Evolutionary conservation across 1,140 invertebrate species (phyloP).

Genomic region (Drosophila arawakana): DNA sequence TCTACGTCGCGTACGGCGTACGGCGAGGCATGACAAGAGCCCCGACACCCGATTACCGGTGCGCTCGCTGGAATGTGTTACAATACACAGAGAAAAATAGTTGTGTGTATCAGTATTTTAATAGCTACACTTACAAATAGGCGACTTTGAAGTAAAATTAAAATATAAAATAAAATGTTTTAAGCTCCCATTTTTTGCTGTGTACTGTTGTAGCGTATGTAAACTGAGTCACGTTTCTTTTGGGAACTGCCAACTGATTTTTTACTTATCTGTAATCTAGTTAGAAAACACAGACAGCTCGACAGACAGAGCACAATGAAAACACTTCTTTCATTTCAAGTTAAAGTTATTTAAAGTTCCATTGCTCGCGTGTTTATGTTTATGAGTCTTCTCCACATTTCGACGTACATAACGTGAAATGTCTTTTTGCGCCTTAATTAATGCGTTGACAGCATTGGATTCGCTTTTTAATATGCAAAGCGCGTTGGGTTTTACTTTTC

Average conservation of each 20-base stretch:
- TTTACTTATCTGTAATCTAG: slow-evolving; percentile 62
- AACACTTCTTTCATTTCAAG: slow-evolving; percentile 41
- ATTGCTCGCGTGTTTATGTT: slow-evolving; percentile 50
- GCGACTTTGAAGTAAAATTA: no score
- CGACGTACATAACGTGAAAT: slow-evolving; percentile 23
- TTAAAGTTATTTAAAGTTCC: slow-evolving; percentile 67
- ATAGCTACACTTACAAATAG: no score
- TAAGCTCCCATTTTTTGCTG: no score
- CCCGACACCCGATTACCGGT: background rate
- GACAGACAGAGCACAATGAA: slow-evolving; percentile 16
- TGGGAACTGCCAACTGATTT: slow-evolving; percentile 52
- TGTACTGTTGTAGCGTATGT: slow-evolving; percentile 8
- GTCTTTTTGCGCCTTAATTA: slow-evolving; percentile 68
- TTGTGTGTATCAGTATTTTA: no score
- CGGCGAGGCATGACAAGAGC: slow-evolving; percentile 55
- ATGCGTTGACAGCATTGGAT: slow-evolving; percentile 52
- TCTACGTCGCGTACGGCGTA: slow-evolving; percentile 61
- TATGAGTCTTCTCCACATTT: slow-evolving; percentile 15
- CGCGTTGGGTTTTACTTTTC: slow-evolving; percentile 52
- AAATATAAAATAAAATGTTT: no score
- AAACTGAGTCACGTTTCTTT: slow-evolving; percentile 72
- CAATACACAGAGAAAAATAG: background rate
- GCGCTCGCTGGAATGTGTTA: background rate
- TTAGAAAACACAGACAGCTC: slow-evolving; percentile 14
- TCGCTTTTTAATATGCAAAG: slow-evolving; percentile 66